phyloP scores from a whole-genome alignment of 2,797 vertebrate species.

The Propithecus deckenii region DNA sequence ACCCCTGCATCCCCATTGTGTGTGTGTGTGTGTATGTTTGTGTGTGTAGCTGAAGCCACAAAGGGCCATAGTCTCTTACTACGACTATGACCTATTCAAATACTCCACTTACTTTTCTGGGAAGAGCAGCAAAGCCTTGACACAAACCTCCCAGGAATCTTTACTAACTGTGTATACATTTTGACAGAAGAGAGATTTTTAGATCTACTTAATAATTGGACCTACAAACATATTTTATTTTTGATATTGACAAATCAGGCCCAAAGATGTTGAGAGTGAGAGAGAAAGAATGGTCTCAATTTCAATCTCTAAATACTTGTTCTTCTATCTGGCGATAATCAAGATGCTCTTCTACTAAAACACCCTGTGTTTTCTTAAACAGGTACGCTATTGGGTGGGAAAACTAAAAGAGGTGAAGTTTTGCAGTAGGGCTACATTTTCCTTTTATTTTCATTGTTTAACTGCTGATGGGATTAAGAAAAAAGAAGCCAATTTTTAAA shows the following conservation, averaged over 20 bases:
- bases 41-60: not conserved
- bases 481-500: not conserved
- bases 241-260: not conserved
- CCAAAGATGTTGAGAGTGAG: not conserved
- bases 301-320: not conserved
- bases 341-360: not conserved
- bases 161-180: not conserved
- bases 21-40: not conserved
- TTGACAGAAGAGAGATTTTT: not conserved
- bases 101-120: not conserved
- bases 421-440: conserved; percentile 1
- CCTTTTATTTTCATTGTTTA: conserved; percentile 43
- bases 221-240: not conserved
- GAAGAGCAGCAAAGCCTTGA: not conserved
- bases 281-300: not conserved
- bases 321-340: not conserved
- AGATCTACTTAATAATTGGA: not conserved
- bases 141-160: not conserved
- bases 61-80: not conserved
- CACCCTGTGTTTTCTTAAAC: not conserved
- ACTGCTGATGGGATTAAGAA: not conserved
- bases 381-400: not conserved
- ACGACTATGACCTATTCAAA: not conserved
- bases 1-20: accelerated
- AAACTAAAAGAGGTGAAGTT: not conserved